Evolutionary conservation across 2,797 vertebrate genomes (phyloP), one percentile per base, ranked within the genome.

Genomic region (Semaprochilodus insignis): DNA sequence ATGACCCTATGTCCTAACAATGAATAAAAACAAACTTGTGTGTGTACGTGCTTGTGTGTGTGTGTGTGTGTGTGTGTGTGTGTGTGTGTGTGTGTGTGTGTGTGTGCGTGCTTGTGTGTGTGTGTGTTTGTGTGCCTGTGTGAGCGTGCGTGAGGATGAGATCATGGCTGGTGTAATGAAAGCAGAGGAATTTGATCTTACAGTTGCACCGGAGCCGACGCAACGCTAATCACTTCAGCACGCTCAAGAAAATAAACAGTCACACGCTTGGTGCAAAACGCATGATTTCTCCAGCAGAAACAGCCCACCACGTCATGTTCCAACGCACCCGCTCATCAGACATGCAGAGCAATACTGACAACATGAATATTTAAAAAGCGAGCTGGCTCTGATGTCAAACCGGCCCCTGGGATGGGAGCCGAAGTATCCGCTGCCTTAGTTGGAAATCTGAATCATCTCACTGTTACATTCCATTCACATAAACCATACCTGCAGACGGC

Each of bases 401-500:
- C 80, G 83, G 83, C 84, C 88, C 86, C 85, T 92, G 91, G 91
- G 91, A 89, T 86, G 91, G 93, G 91, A 94, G 90, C 92, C 93
- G 63, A 94, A 94, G 92, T 94, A 93, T 93, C 21, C 23, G 6
- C 21, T 21, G 31, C 65, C 62, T 31, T 40, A 7, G 6, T 67
- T n/a, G 10, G 17, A 67, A 21, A 36, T 40, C 7, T 10, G 17
- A 19, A 67, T 36, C 17, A 10, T 8, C 34, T 40, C 65, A 21
- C 65, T 36, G 6, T 40, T 21, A 0, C 6, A 4, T 7, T 34
- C 17, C 34, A 40, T 10, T 19, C 17, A 21, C 21, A 8, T 21
- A 67, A 16, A 67, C 40, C 4, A 54, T 6, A 25, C 1, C 21
- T 6, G 55, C 55, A 21, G 21, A 21, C 19, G 6, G n/a, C 16